Evolutionary conservation across 2,797 vertebrate species (phyloP), one percentile per base, ranked within the genome.

Genomic region (Pangasius larnaudii): DNA sequence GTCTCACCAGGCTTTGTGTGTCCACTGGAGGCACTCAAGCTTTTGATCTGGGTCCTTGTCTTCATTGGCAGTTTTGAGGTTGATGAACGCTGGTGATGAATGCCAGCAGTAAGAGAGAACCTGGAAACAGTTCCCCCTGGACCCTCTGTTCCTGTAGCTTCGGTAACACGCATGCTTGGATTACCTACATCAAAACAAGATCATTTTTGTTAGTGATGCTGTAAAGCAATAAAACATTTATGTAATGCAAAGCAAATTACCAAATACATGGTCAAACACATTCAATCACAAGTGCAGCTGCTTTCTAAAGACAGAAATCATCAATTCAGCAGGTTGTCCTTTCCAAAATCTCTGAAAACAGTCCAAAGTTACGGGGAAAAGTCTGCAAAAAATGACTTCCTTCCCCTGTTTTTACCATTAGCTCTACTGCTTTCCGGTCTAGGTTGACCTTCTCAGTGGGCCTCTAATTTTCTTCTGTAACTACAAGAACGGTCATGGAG

Each of bases 1-100:
- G 24, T 86, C 85, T 96, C 93, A 97, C 97, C 96, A 90, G 94
- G 92, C 74, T 96, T 95, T 19, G 93, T 93, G 82, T 91, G 92
- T 86, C 89, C 92, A 65, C 93, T 96, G 88, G 95, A 94, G 7
- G 93, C 53, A 27, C 93, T 94, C 86, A 91, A 75, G 74, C 90
- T 94, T 91, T 91, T 96, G 75, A 92, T 69, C 36, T 91, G 89
- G 49, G 92, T 92, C 56, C 85, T 87, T 88, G 89, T 91, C 92
- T 93, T 97, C 39, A 93, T 85, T 61, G 95, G 95, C 87, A 95
- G 90, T 95, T 95, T 96, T 75, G 94, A 95, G 90, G 91, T 90
- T 92, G 95, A 93, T 69, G 91, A 42, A 0, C 91, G 1, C 0
- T 13, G 59, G 87, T 8, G 91, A 39, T 39, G 39, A 39, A 5